These are phyloP conservation scores for Spodoptera litura DNA, from an alignment of 1,140 invertebrate genomes.

Conservation along the genomic window DNA sequence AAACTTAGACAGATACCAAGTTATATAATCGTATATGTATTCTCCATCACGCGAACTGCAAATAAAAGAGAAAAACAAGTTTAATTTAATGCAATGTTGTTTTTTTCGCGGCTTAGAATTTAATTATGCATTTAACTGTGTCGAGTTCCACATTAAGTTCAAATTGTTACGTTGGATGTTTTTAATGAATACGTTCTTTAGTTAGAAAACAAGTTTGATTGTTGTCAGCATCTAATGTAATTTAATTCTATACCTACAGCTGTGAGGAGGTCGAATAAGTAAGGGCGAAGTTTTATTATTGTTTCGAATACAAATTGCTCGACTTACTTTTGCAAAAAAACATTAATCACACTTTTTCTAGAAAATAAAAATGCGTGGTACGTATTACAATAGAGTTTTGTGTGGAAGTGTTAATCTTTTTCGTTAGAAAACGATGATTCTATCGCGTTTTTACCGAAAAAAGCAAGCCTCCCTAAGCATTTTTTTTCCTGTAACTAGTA, in stretches of 20 bases:
- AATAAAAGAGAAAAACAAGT: too few species aligned
- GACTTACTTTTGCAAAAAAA: not conserved
- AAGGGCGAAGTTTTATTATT: conserved; percentile 29
- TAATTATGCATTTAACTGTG: not conserved
- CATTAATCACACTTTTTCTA: conserved; percentile 12
- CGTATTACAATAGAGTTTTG: not conserved
- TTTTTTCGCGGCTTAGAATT: too few species aligned
- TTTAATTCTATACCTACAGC: conserved; percentile 33
- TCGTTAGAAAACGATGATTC: not conserved
- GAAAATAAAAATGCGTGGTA: conserved; percentile 10
- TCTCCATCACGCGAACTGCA: too few species aligned
- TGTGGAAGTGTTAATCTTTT: conserved; percentile 3
- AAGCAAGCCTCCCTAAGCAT: too few species aligned
- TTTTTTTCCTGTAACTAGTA: not conserved
- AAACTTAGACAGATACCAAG: too few species aligned
- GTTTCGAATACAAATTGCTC: not conserved
- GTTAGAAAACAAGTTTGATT: not conserved
- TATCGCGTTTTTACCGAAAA: not conserved
- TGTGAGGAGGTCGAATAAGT: conserved; percentile 37
- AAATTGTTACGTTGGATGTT: not conserved
- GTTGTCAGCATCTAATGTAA: conserved; percentile 24
- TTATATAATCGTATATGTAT: too few species aligned
- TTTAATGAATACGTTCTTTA: conserved; percentile 3
- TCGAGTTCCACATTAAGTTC: not conserved
- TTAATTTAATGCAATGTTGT: too few species aligned